phyloP scores from a whole-genome alignment of 1,140 invertebrate genomes.

The Helicoverpa zea region DNA sequence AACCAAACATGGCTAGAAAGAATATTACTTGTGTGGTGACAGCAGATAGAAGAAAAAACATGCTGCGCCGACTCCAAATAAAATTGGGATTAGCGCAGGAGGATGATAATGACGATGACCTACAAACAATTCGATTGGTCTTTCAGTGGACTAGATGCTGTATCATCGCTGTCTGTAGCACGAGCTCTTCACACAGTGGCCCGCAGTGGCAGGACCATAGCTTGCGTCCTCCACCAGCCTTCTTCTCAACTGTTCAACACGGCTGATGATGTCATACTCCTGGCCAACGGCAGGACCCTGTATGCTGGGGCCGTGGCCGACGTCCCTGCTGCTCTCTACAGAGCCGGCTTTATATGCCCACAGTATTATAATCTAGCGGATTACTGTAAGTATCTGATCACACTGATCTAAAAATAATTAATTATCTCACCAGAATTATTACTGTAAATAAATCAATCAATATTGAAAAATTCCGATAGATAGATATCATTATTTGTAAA shows the following conservation, averaged over 20 bases:
- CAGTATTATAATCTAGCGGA: slow-evolving; percentile 91
- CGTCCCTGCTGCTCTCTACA: slow-evolving; percentile 84
- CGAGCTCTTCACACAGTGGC: slow-evolving; percentile 90
- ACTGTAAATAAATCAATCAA: not conserved
- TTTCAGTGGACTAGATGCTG: slow-evolving; percentile 92
- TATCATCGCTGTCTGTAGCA: slow-evolving; percentile 90
- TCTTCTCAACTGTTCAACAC: slow-evolving; percentile 93
- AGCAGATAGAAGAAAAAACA: too few relatives aligned
- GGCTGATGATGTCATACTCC: slow-evolving; percentile 89
- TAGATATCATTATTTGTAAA: not conserved
- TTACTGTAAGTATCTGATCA: slow-evolving; percentile 87
- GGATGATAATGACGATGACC: too few relatives aligned
- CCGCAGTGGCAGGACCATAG: slow-evolving; percentile 91
- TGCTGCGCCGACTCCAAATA: too few relatives aligned
- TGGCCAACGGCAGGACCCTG: slow-evolving; percentile 87
- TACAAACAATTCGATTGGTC: slow-evolving; percentile 2
- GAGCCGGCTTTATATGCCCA: slow-evolving; percentile 88
- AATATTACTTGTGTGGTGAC: too few relatives aligned
- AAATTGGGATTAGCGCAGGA: too few relatives aligned
- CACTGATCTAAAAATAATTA: not conserved
- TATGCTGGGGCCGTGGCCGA: slow-evolving; percentile 88
- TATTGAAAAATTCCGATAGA: not conserved
- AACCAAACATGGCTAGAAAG: too few relatives aligned
- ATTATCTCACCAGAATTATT: not conserved
- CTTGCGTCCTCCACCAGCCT: slow-evolving; percentile 96